Evolutionary conservation across 2,888 invertebrate genomes (phyloP).

Genomic region (Eurytoma californica): DNA sequence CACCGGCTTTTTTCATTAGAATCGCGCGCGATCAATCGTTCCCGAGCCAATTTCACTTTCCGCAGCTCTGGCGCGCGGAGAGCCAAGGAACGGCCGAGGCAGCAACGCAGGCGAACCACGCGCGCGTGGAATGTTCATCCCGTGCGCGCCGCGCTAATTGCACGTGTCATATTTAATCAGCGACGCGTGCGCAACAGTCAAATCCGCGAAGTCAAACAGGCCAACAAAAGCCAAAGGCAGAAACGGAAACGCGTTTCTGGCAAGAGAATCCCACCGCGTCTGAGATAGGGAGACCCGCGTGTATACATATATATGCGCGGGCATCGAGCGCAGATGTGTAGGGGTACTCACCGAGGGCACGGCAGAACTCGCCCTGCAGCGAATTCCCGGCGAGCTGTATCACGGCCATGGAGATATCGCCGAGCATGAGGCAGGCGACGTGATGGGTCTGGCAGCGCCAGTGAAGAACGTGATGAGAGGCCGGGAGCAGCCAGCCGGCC

Average conservation of each 20-base stretch:
- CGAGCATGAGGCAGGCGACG: conserved; percentile 88
- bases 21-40: too few relatives aligned
- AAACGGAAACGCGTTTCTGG: not conserved
- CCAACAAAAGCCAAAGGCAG: not conserved
- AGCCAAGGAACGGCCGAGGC: too few relatives aligned
- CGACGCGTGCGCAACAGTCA: too few relatives aligned
- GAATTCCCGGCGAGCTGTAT: conserved; percentile 83
- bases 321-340: not conserved
- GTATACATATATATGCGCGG: not conserved
- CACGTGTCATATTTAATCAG: too few relatives aligned
- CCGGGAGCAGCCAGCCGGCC: conserved; percentile 87
- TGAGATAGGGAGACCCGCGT: not conserved
- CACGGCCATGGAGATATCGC: conserved; percentile 86
- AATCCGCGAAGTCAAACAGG: too few relatives aligned
- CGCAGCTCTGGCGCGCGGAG: too few relatives aligned
- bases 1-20: too few relatives aligned
- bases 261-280: too few relatives aligned
- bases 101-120: too few relatives aligned
- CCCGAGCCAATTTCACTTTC: too few relatives aligned
- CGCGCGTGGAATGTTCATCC: too few relatives aligned
- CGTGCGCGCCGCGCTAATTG: too few relatives aligned
- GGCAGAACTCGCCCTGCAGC: conserved; percentile 80
- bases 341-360: conserved; percentile 81
- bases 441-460: conserved; percentile 93
- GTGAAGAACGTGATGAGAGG: conserved; percentile 90